Base-by-base conservation (phyloP, 2,797 vertebrate species). In the Dicrostonyx torquatus region DNA sequence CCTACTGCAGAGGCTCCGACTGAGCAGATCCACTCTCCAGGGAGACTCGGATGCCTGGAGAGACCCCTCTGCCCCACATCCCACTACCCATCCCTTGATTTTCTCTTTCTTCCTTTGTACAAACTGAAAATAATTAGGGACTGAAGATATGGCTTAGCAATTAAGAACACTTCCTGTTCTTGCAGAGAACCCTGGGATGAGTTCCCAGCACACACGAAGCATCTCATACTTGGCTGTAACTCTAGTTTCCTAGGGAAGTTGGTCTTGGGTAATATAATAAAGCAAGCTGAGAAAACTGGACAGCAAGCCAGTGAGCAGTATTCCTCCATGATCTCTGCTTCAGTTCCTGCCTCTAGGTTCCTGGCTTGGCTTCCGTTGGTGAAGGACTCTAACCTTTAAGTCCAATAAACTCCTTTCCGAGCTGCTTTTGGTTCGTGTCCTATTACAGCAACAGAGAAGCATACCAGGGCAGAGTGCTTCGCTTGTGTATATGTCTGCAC, bases 61-160 rank as follows among this genome's bases (percentile, higher is more conserved):
- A 87, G 76, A 60, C 12, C n/a, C 34, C 40, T 60, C 85, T 45
- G 73, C 24, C 37, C n/a, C 76, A 55, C 20, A 55, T 37, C 53
- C 10, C 0, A 37, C 55, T 9, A 45, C 45, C 9, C 5, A 13
- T 76, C 24, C 24, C 73, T 2, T 22, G 93, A 80, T 53, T 5
- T 4, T 43, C 34, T 72, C 73, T 66, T 77, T 85, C 94, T 40
- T 79, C 53, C 77, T 70, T 76, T n/a, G 64, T 83, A 11, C 48
- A 95, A 88, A 96, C 84, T 60, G 45, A 76, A 82, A 97, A 83
- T 87, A 70, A 90, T 58, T 24, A n/a, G 82, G 60, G 31, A 13
- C 20, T 68, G 83, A 45, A 50, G 34, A 85, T 13, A 68, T 14
- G 60, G 45, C 45, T 68, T 20, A 1, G 62, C 31, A 50, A 14